These are phyloP conservation scores for Eupeodes latifasciatus DNA, from an alignment of 2,888 invertebrate genomes.

Conservation along the genomic window DNA sequence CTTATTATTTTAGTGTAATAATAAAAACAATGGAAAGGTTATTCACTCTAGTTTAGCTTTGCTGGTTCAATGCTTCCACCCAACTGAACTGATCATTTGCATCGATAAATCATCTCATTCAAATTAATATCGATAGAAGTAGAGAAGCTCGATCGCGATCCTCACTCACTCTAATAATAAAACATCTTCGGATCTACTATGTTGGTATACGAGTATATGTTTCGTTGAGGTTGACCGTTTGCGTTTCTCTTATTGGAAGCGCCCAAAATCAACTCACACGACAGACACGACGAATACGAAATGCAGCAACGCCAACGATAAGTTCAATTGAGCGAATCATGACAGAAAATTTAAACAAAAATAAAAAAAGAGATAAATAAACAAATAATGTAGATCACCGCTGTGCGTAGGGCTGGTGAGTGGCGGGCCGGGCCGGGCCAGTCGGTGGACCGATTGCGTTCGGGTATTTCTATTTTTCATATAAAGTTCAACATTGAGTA, in stretches of 20 bases:
- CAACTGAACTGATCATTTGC: constrained; percentile 57
- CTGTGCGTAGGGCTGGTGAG: constrained; percentile 13
- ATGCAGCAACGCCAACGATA: constrained; percentile 20
- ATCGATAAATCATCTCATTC: constrained; percentile 43
- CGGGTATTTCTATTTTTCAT: constrained; percentile 7
- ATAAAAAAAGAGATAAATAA: constrained; percentile 39
- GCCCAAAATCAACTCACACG: constrained; percentile 61
- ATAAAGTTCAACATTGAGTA: constrained; percentile 17
- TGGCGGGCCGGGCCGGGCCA: no score
- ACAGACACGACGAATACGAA: constrained; percentile 57
- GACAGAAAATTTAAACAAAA: constrained; percentile 33
- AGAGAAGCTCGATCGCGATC: not conserved
- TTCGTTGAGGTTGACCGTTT: constrained; percentile 29
- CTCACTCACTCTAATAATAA: constrained; percentile 54
- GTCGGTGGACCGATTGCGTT: not conserved
- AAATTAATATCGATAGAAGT: constrained; percentile 23
- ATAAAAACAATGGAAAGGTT: constrained; percentile 13
- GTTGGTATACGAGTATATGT: not conserved
- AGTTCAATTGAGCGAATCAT: constrained; percentile 60
- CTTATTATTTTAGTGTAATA: constrained; percentile 22
- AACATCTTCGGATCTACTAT: constrained; percentile 44
- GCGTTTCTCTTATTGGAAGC: constrained; percentile 42
- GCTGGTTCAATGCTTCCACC: constrained; percentile 22
- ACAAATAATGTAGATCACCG: constrained; percentile 32
- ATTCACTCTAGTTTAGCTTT: constrained; percentile 31